A percentile compares a stretch with the other conserved stretches of the same genome.
Conservation (phyloP, 2,113 vertebrate species). For the Takifugu flavidus region DNA sequence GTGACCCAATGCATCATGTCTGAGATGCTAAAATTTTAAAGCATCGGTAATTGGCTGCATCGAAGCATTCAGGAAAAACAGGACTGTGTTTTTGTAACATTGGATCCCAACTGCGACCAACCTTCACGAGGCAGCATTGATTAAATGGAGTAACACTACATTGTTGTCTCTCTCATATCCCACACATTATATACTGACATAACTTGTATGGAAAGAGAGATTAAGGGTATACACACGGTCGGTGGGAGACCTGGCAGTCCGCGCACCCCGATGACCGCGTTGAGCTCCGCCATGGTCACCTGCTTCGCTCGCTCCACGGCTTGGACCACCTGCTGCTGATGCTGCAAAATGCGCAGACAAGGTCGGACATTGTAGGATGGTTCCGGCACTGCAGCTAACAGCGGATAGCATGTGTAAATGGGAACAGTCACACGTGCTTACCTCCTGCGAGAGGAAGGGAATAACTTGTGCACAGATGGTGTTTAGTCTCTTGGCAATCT, state of each 20-base stretch:
- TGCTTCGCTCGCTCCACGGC: constrained; percentile 96
- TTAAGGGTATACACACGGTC: constrained; percentile 89
- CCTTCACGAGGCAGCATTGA: too few relatives aligned
- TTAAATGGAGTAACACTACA: too few relatives aligned
- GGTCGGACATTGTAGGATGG: constrained; percentile 2
- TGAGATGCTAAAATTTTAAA: not conserved
- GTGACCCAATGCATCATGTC: not conserved
- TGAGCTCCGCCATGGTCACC: constrained; percentile 98
- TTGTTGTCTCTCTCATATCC: too few relatives aligned
- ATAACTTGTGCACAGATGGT: constrained; percentile 99
- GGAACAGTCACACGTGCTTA: constrained; percentile 66
- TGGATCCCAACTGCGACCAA: too few relatives aligned
- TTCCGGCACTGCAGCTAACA: constrained; percentile 13
- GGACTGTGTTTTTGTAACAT: too few relatives aligned
- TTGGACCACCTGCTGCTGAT: constrained; percentile 97
- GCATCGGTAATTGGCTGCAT: too few relatives aligned
- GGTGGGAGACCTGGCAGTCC: constrained; percentile 92
- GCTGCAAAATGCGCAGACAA: constrained; percentile 67
- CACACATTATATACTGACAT: too few relatives aligned
- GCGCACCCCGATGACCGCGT: constrained; percentile 98
- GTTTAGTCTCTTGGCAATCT: constrained; percentile 97
- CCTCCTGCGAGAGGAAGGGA: constrained; percentile 99
- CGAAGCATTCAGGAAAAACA: too few relatives aligned
- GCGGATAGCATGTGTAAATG: constrained; percentile 14
- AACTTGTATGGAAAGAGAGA: constrained; percentile 17